phyloP scores from a whole-genome alignment of 2,113 vertebrate genomes.

The Melanerpes formicivorus region DNA sequence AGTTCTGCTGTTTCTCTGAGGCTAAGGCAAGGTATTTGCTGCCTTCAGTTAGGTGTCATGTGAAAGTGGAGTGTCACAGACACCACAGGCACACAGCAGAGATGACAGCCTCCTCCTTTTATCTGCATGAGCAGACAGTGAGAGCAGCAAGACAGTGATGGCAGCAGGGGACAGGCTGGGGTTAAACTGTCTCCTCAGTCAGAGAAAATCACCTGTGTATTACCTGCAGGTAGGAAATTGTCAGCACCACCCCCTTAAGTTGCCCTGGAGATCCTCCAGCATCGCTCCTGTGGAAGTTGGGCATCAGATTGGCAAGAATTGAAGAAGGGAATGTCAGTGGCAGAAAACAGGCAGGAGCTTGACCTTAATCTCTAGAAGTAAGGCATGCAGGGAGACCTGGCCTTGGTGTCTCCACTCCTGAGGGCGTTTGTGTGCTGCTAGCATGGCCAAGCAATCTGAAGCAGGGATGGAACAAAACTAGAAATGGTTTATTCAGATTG shows the following conservation, averaged over 20 bases:
- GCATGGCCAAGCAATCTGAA: background rate
- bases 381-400: background rate
- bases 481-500: no score
- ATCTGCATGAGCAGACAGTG: rapidly evolving
- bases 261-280: background rate
- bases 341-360: background rate
- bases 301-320: background rate
- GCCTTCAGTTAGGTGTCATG: background rate
- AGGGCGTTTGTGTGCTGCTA: background rate
- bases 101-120: background rate
- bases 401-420: background rate
- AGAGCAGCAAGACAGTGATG: background rate
- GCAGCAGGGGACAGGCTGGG: background rate
- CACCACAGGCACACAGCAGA: background rate
- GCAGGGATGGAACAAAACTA: no score
- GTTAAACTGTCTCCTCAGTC: background rate
- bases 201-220: background rate
- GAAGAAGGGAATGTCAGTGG: background rate
- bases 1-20: background rate
- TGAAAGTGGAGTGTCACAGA: background rate
- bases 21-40: background rate
- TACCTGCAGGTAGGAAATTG: background rate
- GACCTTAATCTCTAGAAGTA: background rate
- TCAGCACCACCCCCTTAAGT: background rate
- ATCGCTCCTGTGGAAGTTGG: background rate